Conservation (phyloP, 1,140 invertebrate species). For the Heliconius eleuchia region DNA sequence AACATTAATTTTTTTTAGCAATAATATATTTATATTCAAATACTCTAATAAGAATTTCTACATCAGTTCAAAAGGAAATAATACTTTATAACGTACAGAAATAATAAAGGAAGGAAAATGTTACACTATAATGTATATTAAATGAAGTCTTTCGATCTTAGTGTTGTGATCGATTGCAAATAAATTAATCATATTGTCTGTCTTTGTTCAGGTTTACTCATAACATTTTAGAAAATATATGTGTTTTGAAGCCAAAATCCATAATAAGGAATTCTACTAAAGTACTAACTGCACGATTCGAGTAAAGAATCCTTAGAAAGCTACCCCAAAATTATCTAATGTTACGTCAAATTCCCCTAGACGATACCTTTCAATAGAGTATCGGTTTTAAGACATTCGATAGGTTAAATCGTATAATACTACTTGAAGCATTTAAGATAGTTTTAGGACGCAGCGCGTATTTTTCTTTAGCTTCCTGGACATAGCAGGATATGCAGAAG, state of each 20-base stretch:
- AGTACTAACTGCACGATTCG: neutral
- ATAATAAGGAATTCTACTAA: neutral
- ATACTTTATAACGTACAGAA: neutral
- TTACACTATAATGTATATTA: neutral
- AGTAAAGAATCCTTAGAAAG: neutral
- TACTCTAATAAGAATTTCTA: neutral
- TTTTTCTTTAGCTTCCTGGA: too few relatives aligned
- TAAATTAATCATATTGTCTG: neutral
- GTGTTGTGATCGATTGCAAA: neutral
- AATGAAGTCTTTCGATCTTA: neutral
- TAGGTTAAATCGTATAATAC: neutral
- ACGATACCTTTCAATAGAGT: neutral
- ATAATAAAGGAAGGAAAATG: constrained; percentile 5
- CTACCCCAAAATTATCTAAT: constrained; percentile 6
- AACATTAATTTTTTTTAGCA: too few relatives aligned
- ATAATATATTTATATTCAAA: too few relatives aligned
- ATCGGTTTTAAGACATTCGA: neutral
- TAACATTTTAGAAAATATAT: too few relatives aligned
- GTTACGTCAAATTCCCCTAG: neutral
- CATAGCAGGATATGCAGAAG: too few relatives aligned
- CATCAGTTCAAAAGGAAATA: neutral
- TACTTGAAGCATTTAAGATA: too few relatives aligned
- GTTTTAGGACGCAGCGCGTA: too few relatives aligned
- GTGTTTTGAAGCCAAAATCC: too few relatives aligned
- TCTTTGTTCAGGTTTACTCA: neutral